Base-by-base conservation (phyloP, 2,888 invertebrate genomes). In the Chloroclystis v-ata region DNA sequence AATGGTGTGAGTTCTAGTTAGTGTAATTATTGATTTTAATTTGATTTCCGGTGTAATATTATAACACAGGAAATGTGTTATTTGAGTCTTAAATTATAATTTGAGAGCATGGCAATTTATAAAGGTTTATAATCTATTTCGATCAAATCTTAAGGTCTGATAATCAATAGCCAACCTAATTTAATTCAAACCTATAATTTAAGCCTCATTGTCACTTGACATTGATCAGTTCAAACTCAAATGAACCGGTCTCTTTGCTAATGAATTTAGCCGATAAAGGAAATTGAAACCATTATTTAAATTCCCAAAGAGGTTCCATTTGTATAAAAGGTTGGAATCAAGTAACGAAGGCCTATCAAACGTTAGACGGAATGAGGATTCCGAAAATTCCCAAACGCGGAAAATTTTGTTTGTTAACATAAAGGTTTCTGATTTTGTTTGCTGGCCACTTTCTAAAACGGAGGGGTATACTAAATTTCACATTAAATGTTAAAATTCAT, bases 231-330 rank as follows among this genome's bases (percentile, higher is more conserved):
- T 43, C 20, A n/a, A 13, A 8, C 20, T 11, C 25, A 8, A 29
- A 41, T 13, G 16, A 42, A 29, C 11, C 20, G 10, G 42, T 16
- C 10, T 13, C 12, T 43, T 39, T 28, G 42, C 28, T 48, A 48
- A 42, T 44, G 32, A 38, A 42, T 42, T 38, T 37, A 32, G 40
- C 28, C 11, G 42, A 37, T 37, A 42, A 43, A 49, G 45, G 40
- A 42, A 49, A 45, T 42, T 41, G 45, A 37, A 45, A 45, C 30
- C 37, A 14, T 45, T 49, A 49, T 49, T 49, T 49, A 37, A 49
- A 44, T 49, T 42, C 26, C 4, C 32, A 37, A 41, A 24, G 13
- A 28, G 37, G 28, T 40, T 32, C 41, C 37, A 47, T 52, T 52
- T 49, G 45, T 44, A 38, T 43, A 49, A 48, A 43, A 39, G 35